Conservation (phyloP, 2,113 vertebrate species). For the Calypte anna region DNA sequence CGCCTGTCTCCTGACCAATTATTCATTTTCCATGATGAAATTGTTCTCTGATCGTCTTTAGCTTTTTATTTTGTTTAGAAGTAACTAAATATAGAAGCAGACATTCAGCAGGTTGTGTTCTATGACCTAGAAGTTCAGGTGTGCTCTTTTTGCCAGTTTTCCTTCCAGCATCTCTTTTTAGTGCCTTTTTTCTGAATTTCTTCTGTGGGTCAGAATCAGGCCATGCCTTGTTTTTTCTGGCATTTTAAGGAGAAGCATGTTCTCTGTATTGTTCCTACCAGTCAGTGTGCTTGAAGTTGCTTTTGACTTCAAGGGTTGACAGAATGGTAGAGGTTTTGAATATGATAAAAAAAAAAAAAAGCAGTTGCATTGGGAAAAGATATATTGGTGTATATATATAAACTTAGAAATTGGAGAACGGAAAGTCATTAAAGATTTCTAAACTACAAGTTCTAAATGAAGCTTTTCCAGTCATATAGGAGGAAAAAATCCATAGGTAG, state of each 20-base stretch:
- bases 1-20: not conserved
- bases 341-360: not conserved
- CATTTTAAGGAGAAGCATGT: not conserved
- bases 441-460: not conserved
- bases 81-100: not conserved
- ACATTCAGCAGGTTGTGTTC: not conserved
- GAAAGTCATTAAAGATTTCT: not conserved
- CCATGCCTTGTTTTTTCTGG: not conserved
- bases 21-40: not conserved
- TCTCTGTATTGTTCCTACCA: not conserved
- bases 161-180: not conserved
- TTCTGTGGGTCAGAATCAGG: not conserved
- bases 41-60: not conserved
- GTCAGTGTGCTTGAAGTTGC: not conserved
- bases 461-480: rapidly evolving
- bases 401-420: not conserved
- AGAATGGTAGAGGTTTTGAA: not conserved
- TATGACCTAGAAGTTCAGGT: not conserved
- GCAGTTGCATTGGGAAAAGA: not conserved
- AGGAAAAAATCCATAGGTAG: not conserved
- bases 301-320: not conserved
- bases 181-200: not conserved
- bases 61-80: not conserved
- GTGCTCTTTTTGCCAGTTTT: not conserved
- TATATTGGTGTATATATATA: not conserved